These are phyloP conservation scores for Silvanus unidentatus DNA, from an alignment of 2,888 invertebrate species.

Conservation along the genomic window DNA sequence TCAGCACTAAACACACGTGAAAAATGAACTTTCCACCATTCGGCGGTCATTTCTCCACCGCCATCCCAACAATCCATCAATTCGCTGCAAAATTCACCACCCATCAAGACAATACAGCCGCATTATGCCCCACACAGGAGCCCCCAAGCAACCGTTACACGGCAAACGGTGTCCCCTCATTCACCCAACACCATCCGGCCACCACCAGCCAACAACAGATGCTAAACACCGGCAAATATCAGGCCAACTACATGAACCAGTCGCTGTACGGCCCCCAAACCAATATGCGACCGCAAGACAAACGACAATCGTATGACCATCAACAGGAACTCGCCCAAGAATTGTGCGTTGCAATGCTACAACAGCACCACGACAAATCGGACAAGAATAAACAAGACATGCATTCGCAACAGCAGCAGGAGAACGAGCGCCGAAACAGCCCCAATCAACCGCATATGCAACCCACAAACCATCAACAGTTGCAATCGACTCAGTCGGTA, in stretches of 20 bases:
- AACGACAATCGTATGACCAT: conserved; percentile 24
- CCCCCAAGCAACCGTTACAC: conserved; percentile 36
- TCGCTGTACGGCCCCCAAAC: conserved; percentile 35
- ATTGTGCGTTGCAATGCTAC: conserved; percentile 39
- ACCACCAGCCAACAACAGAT: conserved; percentile 36
- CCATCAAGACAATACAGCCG: conserved; percentile 37
- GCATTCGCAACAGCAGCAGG: conserved; percentile 23
- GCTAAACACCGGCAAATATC: conserved; percentile 35
- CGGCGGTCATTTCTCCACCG: conserved; percentile 70
- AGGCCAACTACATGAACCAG: conserved; percentile 37
- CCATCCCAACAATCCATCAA: conserved; percentile 76
- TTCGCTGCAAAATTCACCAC: conserved; percentile 67
- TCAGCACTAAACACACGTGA: neutral
- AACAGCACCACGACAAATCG: conserved; percentile 25
- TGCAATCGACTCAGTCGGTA: conserved; percentile 22
- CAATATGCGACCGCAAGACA: conserved; percentile 34
- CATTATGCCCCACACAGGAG: conserved; percentile 22
- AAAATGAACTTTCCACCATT: conserved; percentile 82
- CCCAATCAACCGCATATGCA: neutral
- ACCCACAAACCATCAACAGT: conserved; percentile 18
- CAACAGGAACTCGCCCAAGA: conserved; percentile 41
- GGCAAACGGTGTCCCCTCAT: conserved; percentile 49
- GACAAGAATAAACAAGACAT: conserved; percentile 18
- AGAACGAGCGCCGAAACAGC: conserved; percentile 18
- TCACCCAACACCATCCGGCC: conserved; percentile 44